Percentiles rank a stretch among this genome's conserved stretches.
These are phyloP conservation scores for Hycleus phaleratus DNA, from an alignment of 1,140 invertebrate species.

Conservation along the genomic window DNA sequence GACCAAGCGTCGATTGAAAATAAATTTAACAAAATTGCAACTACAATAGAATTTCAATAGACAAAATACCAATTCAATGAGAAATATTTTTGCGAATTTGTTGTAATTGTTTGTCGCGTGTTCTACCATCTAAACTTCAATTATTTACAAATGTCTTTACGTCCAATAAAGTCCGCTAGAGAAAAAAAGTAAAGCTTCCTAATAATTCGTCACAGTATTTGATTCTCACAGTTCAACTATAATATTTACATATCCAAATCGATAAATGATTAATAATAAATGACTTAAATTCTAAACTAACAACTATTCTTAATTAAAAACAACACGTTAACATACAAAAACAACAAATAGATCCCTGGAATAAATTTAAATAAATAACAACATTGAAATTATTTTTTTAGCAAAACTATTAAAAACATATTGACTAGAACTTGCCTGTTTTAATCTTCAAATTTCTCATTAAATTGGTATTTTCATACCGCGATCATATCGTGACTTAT, in stretches of 20 bases:
- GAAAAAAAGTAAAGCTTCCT: slow-evolving; percentile 1
- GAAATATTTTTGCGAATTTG: slow-evolving; percentile 1
- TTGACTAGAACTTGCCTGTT: slow-evolving; percentile 1
- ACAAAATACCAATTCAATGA: slow-evolving; percentile 6
- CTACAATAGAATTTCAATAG: too few relatives aligned
- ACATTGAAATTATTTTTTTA: background rate
- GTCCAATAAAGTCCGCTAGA: background rate
- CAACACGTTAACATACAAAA: too few relatives aligned
- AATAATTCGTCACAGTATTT: slow-evolving; percentile 3
- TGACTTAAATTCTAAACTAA: background rate
- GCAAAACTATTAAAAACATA: background rate
- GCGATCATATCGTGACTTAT: slow-evolving; percentile 2
- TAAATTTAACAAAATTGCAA: too few relatives aligned
- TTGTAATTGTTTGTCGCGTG: slow-evolving; percentile 1
- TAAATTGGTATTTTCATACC: slow-evolving; percentile 4
- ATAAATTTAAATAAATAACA: too few relatives aligned
- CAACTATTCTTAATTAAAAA: too few relatives aligned
- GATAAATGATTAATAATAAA: background rate
- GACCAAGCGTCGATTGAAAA: too few relatives aligned
- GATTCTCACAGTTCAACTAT: slow-evolving; percentile 7
- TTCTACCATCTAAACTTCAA: background rate
- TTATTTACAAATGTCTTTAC: slow-evolving; percentile 6
- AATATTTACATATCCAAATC: slow-evolving; percentile 8
- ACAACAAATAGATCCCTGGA: too few relatives aligned
- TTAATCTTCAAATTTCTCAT: slow-evolving; percentile 5